Percentiles rank a stretch among this genome's conserved stretches.
Conservation (phyloP, 1,140 invertebrate genomes). For the Drosophila kikkawai region DNA sequence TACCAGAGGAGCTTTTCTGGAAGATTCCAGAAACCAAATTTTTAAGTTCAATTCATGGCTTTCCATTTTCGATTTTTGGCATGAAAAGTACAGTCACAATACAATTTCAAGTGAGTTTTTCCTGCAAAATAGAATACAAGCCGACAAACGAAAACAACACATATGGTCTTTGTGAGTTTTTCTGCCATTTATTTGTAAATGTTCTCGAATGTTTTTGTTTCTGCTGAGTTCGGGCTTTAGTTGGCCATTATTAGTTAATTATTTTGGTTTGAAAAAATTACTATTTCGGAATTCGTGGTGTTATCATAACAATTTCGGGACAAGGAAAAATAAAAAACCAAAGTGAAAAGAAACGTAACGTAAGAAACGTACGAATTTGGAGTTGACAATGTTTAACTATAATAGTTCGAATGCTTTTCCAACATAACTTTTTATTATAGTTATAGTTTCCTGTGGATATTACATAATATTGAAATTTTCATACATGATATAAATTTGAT, state of each 20-base stretch:
- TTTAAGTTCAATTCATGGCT: neutral
- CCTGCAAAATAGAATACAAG: slow-evolving; percentile 22
- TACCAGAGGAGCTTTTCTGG: slow-evolving; percentile 1
- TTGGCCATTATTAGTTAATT: slow-evolving; percentile 19
- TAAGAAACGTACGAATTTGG: slow-evolving; percentile 1
- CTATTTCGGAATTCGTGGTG: neutral
- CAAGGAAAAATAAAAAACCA: slow-evolving; percentile 5
- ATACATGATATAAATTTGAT: slow-evolving; percentile 35
- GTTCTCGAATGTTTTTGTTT: slow-evolving; percentile 65
- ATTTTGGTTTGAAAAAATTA: slow-evolving; percentile 12
- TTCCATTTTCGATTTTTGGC: neutral
- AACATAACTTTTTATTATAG: neutral
- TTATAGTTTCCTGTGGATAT: slow-evolving; percentile 8
- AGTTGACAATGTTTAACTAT: neutral
- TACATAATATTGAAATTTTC: slow-evolving; percentile 3
- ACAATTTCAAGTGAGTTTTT: slow-evolving; percentile 3
- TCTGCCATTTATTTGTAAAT: slow-evolving; percentile 70
- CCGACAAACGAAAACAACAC: slow-evolving; percentile 18
- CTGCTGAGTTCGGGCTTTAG: slow-evolving; percentile 37
- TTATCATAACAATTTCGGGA: slow-evolving; percentile 1
- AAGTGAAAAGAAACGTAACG: neutral
- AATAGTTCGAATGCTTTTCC: neutral
- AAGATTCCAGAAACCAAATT: neutral
- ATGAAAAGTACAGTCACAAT: slow-evolving; percentile 8
- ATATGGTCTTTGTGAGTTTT: slow-evolving; percentile 31